Conservation (phyloP, 2,797 vertebrate species). For the Coreius guichenoti region DNA sequence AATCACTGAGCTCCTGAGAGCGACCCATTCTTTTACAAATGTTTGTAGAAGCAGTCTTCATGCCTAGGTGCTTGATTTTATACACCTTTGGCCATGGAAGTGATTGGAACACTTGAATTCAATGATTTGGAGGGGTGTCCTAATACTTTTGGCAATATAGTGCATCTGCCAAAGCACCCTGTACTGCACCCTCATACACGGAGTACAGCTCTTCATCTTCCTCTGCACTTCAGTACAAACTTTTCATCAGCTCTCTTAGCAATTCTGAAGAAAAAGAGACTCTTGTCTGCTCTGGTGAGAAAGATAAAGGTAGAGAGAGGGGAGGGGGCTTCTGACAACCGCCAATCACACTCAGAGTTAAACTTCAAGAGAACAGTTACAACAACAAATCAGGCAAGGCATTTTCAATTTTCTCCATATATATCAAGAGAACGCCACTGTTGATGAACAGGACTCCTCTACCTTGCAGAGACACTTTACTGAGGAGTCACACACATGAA, state of each 20-base stretch:
- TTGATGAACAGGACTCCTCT: neutral
- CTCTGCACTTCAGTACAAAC: neutral
- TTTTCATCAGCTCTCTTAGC: neutral
- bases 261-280: neutral
- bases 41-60: no score
- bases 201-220: slow-evolving; percentile 27
- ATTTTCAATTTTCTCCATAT: neutral
- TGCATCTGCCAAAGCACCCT: no score
- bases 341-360: slow-evolving; percentile 23
- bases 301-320: neutral
- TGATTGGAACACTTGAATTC: no score
- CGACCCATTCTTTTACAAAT: no score
- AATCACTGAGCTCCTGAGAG: no score
- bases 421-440: neutral
- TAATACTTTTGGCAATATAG: no score
- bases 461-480: neutral
- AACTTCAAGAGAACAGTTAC: slow-evolving; percentile 16
- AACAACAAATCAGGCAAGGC: slow-evolving; percentile 19
- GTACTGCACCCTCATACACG: no score
- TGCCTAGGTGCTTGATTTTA: no score
- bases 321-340: neutral
- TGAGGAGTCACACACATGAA: neutral
- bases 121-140: no score
- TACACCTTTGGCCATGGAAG: no score
- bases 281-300: neutral